These are phyloP conservation scores for Xiphophorus birchmanni DNA, from an alignment of 2,797 vertebrate species.

Conservation along the genomic window DNA sequence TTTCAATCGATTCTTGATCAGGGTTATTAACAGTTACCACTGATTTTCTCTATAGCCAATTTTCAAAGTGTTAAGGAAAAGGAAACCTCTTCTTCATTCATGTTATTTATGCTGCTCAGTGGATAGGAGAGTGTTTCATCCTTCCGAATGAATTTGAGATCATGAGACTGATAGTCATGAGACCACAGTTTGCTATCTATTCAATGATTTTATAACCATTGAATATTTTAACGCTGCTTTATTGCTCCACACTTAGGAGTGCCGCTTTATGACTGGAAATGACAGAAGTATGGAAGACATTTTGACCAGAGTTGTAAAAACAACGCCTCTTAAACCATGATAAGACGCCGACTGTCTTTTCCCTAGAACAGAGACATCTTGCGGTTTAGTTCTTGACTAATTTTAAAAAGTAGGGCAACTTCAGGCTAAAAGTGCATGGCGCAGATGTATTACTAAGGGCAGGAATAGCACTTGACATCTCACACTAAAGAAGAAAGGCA, in stretches of 20 bases:
- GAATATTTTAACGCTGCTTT: neutral
- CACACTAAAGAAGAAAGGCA: conserved; percentile 2
- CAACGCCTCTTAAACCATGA: neutral
- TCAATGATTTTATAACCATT: too few relatives aligned
- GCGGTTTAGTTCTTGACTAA: conserved; percentile 11
- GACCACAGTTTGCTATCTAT: too few relatives aligned
- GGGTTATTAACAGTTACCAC: too few relatives aligned
- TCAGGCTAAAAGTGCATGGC: conserved; percentile 4
- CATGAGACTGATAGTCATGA: too few relatives aligned
- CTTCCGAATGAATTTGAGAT: too few relatives aligned
- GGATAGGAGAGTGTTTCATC: too few relatives aligned
- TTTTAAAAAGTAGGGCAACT: conserved; percentile 29
- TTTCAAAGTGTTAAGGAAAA: too few relatives aligned
- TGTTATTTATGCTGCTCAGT: too few relatives aligned
- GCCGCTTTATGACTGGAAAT: neutral
- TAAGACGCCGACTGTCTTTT: neutral
- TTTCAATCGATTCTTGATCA: too few relatives aligned
- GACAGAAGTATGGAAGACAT: neutral
- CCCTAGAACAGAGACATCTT: conserved; percentile 1
- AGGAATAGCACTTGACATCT: conserved; percentile 15
- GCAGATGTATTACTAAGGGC: conserved; percentile 12
- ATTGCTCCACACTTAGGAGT: neutral
- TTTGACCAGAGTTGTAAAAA: neutral
- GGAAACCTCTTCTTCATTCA: too few relatives aligned
- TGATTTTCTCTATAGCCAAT: too few relatives aligned